Percentiles rank a stretch among this genome's conserved stretches.
Conservation (phyloP, 2,113 vertebrate species). For the Tonatia bakeri region DNA sequence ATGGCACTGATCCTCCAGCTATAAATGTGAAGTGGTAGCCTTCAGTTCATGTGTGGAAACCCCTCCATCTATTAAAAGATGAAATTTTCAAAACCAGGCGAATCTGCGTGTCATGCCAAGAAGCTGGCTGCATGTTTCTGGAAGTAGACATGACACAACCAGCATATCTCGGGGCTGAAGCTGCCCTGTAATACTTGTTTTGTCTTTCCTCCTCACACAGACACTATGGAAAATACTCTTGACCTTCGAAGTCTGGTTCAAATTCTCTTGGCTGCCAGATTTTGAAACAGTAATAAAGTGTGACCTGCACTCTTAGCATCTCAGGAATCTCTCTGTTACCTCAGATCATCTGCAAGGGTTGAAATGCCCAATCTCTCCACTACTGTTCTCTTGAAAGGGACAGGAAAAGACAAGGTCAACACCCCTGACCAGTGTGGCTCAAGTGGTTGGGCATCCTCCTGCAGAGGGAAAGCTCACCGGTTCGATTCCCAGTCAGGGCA, state of each 20-base stretch:
- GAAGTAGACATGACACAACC: background rate
- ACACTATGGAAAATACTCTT: background rate
- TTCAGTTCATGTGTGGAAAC: background rate
- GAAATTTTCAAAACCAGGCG: background rate
- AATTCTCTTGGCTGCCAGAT: constrained; percentile 44
- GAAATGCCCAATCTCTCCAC: background rate
- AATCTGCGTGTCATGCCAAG: background rate
- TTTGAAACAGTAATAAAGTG: constrained; percentile 37
- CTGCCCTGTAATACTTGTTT: background rate
- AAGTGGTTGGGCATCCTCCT: too few species aligned
- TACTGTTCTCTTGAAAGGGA: background rate
- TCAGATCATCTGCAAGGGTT: background rate
- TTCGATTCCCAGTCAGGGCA: too few species aligned
- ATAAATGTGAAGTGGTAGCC: background rate
- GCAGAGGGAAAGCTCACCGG: too few species aligned
- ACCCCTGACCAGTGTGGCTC: background rate
- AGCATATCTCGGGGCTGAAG: background rate
- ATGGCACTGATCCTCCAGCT: background rate
- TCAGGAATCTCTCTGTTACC: constrained; percentile 37
- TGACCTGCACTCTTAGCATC: constrained; percentile 25
- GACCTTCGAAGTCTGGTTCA: constrained; percentile 40
- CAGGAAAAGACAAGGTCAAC: background rate
- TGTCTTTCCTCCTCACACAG: background rate
- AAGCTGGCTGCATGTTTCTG: background rate
- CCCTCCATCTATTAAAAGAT: background rate